Conservation (phyloP, 92 coral and sea anemone genomes). For the Siderastrea siderea region DNA sequence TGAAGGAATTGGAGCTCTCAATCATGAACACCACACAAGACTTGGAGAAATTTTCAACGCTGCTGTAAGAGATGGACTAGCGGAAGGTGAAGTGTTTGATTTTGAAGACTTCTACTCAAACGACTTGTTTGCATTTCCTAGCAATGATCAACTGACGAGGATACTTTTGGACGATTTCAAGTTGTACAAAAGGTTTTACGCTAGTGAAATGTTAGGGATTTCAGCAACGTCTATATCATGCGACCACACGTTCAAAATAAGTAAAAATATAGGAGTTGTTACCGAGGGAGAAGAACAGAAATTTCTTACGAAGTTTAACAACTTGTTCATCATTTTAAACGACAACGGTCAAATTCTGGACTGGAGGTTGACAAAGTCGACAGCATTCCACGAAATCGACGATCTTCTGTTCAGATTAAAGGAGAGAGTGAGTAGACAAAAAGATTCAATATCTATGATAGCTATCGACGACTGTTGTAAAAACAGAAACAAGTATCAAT, state of each 20-base stretch:
- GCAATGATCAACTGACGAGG: conserved; percentile 22
- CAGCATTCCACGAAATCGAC: conserved; percentile 42
- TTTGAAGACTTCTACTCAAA: conserved; percentile 27
- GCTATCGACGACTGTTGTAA: conserved; percentile 58
- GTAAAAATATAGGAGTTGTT: conserved; percentile 31
- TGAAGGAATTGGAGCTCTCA: conserved; percentile 56
- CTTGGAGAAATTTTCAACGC: conserved; percentile 8
- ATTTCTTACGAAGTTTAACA: conserved; percentile 23
- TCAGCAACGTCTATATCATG: conserved; percentile 25
- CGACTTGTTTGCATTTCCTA: conserved; percentile 31
- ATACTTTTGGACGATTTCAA: conserved; percentile 56
- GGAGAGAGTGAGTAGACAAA: neutral
- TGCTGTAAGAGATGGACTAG: conserved; percentile 3
- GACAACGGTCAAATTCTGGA: conserved; percentile 41
- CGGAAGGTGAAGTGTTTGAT: conserved; percentile 5
- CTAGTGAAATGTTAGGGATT: neutral
- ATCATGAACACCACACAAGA: conserved; percentile 40
- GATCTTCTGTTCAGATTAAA: conserved; percentile 22
- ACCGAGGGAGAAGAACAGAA: conserved; percentile 19
- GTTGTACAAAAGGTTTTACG: conserved; percentile 4
- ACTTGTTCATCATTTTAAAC: conserved; percentile 38
- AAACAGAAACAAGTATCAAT: conserved; percentile 38
- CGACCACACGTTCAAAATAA: conserved; percentile 45
- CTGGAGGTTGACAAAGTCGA: conserved; percentile 48
- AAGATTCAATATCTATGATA: conserved; percentile 5